Evolutionary conservation across 2,888 invertebrate genomes (phyloP).

Genomic region (Chrysolina haemoptera): DNA sequence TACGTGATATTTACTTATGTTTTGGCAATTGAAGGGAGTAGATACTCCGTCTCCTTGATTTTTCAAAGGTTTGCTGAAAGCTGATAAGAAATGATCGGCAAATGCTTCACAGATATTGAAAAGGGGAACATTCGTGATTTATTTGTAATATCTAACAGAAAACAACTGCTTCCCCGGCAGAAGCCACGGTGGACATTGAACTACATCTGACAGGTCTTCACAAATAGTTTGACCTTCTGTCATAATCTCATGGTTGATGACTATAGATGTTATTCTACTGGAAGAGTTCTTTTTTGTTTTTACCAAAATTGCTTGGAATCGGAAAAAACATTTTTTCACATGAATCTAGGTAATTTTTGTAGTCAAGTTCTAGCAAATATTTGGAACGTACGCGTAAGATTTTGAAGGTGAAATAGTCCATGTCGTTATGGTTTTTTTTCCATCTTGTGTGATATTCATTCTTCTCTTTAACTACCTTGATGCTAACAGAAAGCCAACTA

Average conservation of each 20-base stretch:
- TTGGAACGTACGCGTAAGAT: not conserved
- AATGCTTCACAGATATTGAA: no score
- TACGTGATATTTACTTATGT: constrained; percentile 19
- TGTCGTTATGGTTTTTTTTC: constrained; percentile 21
- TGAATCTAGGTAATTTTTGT: no score
- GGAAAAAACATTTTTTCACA: constrained; percentile 6
- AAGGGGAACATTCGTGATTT: no score
- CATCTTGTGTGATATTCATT: constrained; percentile 19
- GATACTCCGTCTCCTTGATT: not conserved
- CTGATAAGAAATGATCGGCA: constrained; percentile 21
- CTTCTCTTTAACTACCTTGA: constrained; percentile 25
- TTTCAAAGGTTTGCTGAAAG: constrained; percentile 15
- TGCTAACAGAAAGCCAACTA: constrained; percentile 17
- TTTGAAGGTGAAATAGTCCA: constrained; percentile 6
- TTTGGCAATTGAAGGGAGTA: not conserved
- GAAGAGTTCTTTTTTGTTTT: constrained; percentile 17
- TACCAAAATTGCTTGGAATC: constrained; percentile 7
- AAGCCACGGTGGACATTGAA: no score
- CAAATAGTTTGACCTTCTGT: constrained; percentile 23
- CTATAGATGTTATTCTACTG: constrained; percentile 8
- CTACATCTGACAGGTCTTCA: no score
- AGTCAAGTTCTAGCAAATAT: no score
- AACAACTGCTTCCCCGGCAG: no score
- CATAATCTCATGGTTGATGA: constrained; percentile 11
- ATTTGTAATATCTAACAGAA: no score